Conservation (phyloP, 2,888 invertebrate species). For the Argyra leucocephala region DNA sequence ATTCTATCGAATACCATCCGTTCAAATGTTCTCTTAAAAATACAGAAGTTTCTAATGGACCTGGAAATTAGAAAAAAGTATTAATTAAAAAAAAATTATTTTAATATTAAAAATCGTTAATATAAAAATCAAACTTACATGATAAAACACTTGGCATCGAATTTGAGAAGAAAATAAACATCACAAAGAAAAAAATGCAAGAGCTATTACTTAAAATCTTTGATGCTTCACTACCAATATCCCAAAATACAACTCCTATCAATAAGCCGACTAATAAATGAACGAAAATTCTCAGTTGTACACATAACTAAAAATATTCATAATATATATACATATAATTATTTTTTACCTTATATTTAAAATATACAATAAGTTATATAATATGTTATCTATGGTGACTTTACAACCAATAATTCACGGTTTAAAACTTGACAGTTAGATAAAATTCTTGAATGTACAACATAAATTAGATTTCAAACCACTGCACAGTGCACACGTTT, state of each 20-base stretch:
- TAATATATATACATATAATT: too few relatives aligned
- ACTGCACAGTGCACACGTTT: too few relatives aligned
- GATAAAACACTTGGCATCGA: conserved; percentile 80
- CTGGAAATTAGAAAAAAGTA: conserved; percentile 45
- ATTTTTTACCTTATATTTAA: too few relatives aligned
- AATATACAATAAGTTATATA: too few relatives aligned
- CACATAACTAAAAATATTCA: conserved; percentile 32
- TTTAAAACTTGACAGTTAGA: too few relatives aligned
- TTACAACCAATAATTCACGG: too few relatives aligned
- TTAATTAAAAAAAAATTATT: conserved; percentile 1
- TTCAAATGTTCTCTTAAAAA: conserved; percentile 75
- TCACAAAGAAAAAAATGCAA: conserved; percentile 76
- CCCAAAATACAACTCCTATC: conserved; percentile 71
- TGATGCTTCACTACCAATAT: conserved; percentile 73
- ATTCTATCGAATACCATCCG: conserved; percentile 74
- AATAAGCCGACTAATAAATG: conserved; percentile 70
- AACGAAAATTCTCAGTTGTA: conserved; percentile 59
- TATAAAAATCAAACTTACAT: conserved; percentile 54
- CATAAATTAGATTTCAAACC: too few relatives aligned
- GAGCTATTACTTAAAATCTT: conserved; percentile 76
- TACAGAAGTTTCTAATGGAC: conserved; percentile 69
- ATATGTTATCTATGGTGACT: too few relatives aligned
- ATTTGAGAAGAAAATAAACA: conserved; percentile 89
- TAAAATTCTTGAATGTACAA: too few relatives aligned
- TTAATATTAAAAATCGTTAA: background rate